phyloP scores from a whole-genome alignment of 2,888 invertebrate genomes.

The Plusia festucae region DNA sequence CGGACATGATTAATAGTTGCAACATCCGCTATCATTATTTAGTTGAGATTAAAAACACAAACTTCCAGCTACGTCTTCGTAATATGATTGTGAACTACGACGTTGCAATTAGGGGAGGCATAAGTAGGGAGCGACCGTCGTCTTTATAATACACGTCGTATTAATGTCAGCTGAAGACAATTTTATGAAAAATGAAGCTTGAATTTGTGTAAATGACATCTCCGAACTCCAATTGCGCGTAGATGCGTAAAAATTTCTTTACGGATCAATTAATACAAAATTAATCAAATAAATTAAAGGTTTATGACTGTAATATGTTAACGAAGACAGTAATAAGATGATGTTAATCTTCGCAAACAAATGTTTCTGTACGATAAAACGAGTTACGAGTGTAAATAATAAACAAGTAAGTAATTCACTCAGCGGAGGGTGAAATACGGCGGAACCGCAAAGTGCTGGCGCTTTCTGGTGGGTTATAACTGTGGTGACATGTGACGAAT shows the following conservation, averaged over 20 bases:
- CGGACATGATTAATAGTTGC: constrained; percentile 13
- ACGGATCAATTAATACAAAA: constrained; percentile 9
- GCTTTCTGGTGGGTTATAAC: constrained; percentile 26
- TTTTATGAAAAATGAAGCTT: constrained; percentile 23
- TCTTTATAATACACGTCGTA: constrained; percentile 48
- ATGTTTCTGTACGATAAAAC: constrained; percentile 7
- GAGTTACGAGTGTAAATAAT: constrained; percentile 31
- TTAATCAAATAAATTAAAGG: not conserved
- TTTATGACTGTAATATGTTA: no score
- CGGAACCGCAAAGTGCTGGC: constrained; percentile 30
- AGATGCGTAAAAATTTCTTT: constrained; percentile 1
- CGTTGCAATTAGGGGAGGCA: constrained; percentile 34
- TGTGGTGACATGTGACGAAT: constrained; percentile 37
- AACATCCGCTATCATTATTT: constrained; percentile 13
- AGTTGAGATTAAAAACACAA: constrained; percentile 32
- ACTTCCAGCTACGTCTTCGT: constrained; percentile 12
- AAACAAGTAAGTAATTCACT: constrained; percentile 25
- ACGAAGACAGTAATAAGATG: no score
- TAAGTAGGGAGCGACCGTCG: constrained; percentile 24
- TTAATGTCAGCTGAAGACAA: constrained; percentile 34
- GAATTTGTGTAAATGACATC: not conserved
- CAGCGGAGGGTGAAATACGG: constrained; percentile 18
- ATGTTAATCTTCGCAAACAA: constrained; percentile 15
- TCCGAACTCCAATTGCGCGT: constrained; percentile 18
- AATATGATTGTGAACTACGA: constrained; percentile 30